Evolutionary conservation across 2,888 invertebrate species (phyloP).

Genomic region (Spilarctia lutea): DNA sequence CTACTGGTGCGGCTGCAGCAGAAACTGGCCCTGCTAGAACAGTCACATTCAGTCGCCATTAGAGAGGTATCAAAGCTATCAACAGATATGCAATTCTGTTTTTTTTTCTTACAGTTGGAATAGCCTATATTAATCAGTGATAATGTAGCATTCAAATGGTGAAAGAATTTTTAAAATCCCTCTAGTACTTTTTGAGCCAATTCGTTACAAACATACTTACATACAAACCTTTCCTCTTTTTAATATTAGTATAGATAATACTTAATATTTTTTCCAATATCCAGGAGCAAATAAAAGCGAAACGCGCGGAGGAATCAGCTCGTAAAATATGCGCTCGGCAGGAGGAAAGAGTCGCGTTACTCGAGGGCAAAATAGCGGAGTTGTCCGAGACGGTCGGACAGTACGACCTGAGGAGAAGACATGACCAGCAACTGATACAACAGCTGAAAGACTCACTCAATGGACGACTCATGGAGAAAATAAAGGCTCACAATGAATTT

Average conservation of each 20-base stretch:
- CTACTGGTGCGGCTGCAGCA: constrained; percentile 89
- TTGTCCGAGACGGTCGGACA: constrained; percentile 92
- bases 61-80: constrained; percentile 87
- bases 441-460: constrained; percentile 86
- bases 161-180: too few relatives aligned
- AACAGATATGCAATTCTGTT: too few relatives aligned
- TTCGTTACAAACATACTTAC: too few relatives aligned
- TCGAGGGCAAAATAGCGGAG: constrained; percentile 92
- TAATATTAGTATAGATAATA: too few relatives aligned
- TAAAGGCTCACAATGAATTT: constrained; percentile 49
- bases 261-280: not conserved
- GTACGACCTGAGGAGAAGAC: constrained; percentile 90
- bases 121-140: too few relatives aligned
- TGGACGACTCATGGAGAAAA: constrained; percentile 67
- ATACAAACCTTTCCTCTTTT: too few relatives aligned
- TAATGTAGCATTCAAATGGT: too few relatives aligned
- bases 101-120: too few relatives aligned
- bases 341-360: constrained; percentile 91
- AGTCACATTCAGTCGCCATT: constrained; percentile 90
- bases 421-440: constrained; percentile 91
- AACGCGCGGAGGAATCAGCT: constrained; percentile 91
- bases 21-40: constrained; percentile 91
- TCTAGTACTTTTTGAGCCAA: too few relatives aligned
- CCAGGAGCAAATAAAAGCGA: constrained; percentile 90
- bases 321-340: constrained; percentile 89